A percentile compares a stretch with the other conserved stretches of the same genome.
Conservation (phyloP, 2,888 invertebrate genomes). For the Empis livida region DNA sequence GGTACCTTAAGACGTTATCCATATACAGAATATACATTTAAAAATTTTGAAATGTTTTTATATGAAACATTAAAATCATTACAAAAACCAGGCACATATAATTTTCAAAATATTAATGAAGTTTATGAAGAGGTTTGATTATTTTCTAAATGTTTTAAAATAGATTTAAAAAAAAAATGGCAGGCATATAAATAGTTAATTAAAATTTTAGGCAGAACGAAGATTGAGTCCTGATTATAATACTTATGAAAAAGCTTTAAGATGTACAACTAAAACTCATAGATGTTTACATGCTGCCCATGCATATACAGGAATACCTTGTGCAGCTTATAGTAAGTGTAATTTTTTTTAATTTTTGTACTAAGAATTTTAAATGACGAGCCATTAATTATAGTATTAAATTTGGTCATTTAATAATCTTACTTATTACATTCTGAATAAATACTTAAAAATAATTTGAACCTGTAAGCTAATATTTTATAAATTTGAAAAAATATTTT, state of each 20-base stretch:
- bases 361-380: no score
- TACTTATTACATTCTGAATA: no score
- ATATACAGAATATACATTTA: conserved; percentile 54
- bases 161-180: no score
- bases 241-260: conserved; percentile 55
- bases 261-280: conserved; percentile 78
- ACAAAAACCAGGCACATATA: conserved; percentile 54
- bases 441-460: no score
- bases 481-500: no score
- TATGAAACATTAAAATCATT: conserved; percentile 73
- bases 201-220: conserved; percentile 29
- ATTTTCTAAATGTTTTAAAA: background rate
- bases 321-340: conserved; percentile 73
- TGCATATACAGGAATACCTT: conserved; percentile 73
- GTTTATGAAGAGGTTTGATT: conserved; percentile 47
- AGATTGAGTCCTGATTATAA: conserved; percentile 37
- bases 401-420: no score
- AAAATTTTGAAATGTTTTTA: conserved; percentile 75
- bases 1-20: conserved; percentile 45
- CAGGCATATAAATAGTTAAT: background rate
- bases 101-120: conserved; percentile 49
- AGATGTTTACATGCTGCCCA: conserved; percentile 83
- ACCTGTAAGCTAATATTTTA: no score
- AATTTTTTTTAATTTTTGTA: no score
- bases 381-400: no score